phyloP scores from a whole-genome alignment of 2,797 vertebrate species.

The Urophycis tenuis region DNA sequence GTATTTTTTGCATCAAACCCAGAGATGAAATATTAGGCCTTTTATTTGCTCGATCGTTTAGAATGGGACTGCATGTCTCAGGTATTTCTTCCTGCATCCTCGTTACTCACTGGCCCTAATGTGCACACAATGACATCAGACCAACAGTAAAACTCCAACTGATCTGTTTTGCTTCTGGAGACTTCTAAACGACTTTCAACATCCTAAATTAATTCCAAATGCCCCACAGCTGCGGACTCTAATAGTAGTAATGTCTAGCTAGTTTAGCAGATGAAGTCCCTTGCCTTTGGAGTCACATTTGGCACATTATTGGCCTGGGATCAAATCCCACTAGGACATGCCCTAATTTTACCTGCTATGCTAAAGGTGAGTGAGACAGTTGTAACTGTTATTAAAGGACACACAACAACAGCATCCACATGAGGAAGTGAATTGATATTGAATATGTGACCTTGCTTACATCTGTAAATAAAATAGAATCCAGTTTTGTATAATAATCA shows the following conservation, averaged over 20 bases:
- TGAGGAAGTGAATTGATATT: background rate
- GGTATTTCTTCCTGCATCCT: background rate
- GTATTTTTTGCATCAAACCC: background rate
- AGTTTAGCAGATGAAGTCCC: background rate
- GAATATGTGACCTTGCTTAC: background rate
- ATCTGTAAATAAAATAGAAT: background rate
- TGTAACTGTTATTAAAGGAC: background rate
- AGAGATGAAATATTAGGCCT: background rate
- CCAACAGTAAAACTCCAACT: constrained; percentile 1
- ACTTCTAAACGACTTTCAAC: constrained; percentile 6
- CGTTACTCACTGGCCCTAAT: background rate
- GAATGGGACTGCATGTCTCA: background rate
- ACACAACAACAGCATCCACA: background rate
- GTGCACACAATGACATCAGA: background rate
- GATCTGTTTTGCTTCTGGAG: background rate
- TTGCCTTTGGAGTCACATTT: constrained; percentile 7
- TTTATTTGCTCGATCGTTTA: background rate
- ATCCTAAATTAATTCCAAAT: constrained; percentile 1
- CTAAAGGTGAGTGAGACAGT: background rate
- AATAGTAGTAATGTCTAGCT: background rate
- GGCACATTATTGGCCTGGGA: background rate
- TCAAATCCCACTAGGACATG: background rate
- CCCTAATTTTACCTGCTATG: constrained; percentile 4
- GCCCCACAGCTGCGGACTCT: background rate
- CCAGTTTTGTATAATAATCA: too few species aligned